phyloP scores from a whole-genome alignment of 1,140 invertebrate genomes.

The Bicyclus anynana region DNA sequence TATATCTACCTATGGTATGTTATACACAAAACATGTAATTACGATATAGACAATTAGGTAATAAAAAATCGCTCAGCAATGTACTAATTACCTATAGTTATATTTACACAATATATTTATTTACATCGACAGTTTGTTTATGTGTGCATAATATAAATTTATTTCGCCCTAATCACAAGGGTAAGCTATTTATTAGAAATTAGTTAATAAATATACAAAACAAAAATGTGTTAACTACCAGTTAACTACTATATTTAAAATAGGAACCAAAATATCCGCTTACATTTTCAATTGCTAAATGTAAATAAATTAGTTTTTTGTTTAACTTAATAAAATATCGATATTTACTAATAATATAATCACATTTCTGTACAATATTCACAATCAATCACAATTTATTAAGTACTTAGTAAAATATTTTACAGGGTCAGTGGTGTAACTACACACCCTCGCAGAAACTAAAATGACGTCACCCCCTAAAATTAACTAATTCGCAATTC shows the following conservation, averaged over 20 bases:
- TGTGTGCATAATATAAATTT: background rate
- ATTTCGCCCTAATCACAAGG: background rate
- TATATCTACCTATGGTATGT: background rate
- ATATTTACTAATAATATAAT: slow-evolving; percentile 33
- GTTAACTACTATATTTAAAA: slow-evolving; percentile 60
- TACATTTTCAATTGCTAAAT: slow-evolving; percentile 32
- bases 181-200: slow-evolving; percentile 32
- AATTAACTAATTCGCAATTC: too few species aligned
- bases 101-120: background rate
- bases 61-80: background rate
- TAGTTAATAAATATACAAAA: slow-evolving; percentile 57
- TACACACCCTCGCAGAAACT: too few species aligned
- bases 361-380: slow-evolving; percentile 59
- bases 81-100: too few species aligned
- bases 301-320: slow-evolving; percentile 63
- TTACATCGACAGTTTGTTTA: background rate
- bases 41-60: background rate
- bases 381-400: slow-evolving; percentile 47
- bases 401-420: background rate
- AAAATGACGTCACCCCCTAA: too few species aligned
- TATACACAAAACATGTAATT: background rate
- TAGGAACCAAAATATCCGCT: slow-evolving; percentile 65
- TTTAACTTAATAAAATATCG: slow-evolving; percentile 47
- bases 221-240: slow-evolving; percentile 33
- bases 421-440: too few species aligned